These are phyloP conservation scores for Pachyuromys duprasi DNA, from an alignment of 2,797 vertebrate genomes.

Conservation along the genomic window DNA sequence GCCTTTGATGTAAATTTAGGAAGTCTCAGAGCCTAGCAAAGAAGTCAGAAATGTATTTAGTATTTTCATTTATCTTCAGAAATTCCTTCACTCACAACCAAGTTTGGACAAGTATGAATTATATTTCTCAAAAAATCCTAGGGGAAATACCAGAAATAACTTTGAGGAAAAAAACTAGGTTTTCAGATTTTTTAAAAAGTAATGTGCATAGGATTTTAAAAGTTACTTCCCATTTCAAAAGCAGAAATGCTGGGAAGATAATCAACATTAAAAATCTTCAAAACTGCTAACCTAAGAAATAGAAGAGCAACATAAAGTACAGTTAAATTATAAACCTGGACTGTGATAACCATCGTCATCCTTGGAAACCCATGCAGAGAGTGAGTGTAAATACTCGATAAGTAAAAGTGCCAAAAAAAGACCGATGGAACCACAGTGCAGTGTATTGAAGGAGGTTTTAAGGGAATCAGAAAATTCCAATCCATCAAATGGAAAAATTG, in stretches of 20 bases:
- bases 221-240: constrained; percentile 46
- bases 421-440: neutral
- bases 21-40: neutral
- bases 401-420: constrained; percentile 52
- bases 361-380: neutral
- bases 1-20: constrained; percentile 13
- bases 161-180: neutral
- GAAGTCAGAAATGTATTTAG: neutral
- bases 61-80: constrained; percentile 13
- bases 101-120: neutral
- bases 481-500: neutral
- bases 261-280: constrained; percentile 48
- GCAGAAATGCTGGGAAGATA: constrained; percentile 4
- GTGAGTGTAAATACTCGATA: constrained; percentile 57
- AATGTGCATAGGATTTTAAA: constrained; percentile 14
- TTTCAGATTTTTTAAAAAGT: constrained; percentile 56
- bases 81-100: neutral
- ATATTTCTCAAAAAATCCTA: constrained; percentile 29
- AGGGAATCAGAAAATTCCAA: neutral
- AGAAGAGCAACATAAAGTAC: neutral
- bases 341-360: constrained; percentile 44
- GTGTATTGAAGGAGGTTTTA: neutral
- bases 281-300: constrained; percentile 18
- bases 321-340: constrained; percentile 47
- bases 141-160: neutral